Base-by-base conservation (phyloP, 2,113 vertebrate genomes). In the Oceanodroma tethys region DNA sequence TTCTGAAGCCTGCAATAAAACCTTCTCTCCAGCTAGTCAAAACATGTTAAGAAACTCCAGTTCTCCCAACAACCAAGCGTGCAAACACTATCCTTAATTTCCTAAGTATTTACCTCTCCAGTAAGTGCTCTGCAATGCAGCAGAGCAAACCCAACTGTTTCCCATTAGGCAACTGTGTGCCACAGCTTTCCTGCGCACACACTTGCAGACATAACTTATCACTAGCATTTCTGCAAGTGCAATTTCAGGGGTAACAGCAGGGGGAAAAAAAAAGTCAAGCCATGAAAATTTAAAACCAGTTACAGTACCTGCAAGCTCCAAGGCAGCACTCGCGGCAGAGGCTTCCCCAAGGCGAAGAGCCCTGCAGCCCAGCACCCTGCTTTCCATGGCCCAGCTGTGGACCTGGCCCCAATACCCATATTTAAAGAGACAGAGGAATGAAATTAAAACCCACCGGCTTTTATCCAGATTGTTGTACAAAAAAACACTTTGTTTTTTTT, bases 351-450 rank as follows among this genome's bases (percentile, higher is more conserved):
- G 47, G 72, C 38, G 13, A 29, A 72, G 23, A 42, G 55, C 43
- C 66, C 68, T 74, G 55, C 62, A 93, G 40, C 40, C 38, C 75
- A 86, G 38, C 43, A 91, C 30, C 52, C 72, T 84, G 68, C 56
- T 84, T 52, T 52, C 66, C 52, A 10, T 17, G 29, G 74, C 25
- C 80, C 66, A 89, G 80, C 73, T 93, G 91, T 8, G 15, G 86
- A 90, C 56, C 52, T 87, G 66, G 70, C 52, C 74, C 29, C 20
- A 72, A 15, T 36, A 68, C 21, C 32, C 29, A 50, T 32, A 73
- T 73, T 95, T 95, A 90, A 89, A 95, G 86, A 96, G 72, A 74
- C 80, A 84, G 78, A 86, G 27, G 29, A 78, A 80, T 10, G 15
- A 86, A 90, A 91, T 6, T 38, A 67, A 83, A 93, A 29, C 25